Evolutionary conservation across 30 jellyfish, hydroid and myxozoan species (phyloP).

Genomic region (Aurelia sp.): DNA sequence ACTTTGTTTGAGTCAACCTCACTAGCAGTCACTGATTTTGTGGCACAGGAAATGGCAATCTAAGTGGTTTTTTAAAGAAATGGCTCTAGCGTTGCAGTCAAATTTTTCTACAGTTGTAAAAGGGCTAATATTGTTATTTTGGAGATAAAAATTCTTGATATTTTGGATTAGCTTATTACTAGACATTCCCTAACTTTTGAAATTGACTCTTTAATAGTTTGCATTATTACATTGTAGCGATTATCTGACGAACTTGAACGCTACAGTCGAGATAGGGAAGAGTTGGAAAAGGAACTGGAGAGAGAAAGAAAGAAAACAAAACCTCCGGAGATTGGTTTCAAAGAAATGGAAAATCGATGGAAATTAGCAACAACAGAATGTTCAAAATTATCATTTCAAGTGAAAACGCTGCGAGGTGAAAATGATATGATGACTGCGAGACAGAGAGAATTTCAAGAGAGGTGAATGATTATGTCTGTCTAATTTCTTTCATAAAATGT

Average conservation of each 20-base stretch:
- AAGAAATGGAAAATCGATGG: conserved; percentile 79
- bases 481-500: too few species aligned
- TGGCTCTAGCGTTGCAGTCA: too few species aligned
- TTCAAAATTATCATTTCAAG: conserved; percentile 79
- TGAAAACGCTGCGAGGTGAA: conserved; percentile 84
- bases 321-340: conserved; percentile 47
- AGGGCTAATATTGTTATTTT: too few species aligned
- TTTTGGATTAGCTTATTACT: too few species aligned
- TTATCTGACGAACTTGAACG: conserved; percentile 73
- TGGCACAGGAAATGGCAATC: too few species aligned
- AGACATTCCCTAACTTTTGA: too few species aligned
- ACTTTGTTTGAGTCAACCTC: too few species aligned
- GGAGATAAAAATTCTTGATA: too few species aligned
- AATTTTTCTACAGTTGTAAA: too few species aligned
- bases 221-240: conserved; percentile 16
- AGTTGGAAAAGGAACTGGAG: conserved; percentile 44
- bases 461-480: conserved; percentile 21
- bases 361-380: conserved; percentile 79
- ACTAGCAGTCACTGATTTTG: too few species aligned
- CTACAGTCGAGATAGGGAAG: conserved; percentile 35
- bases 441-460: conserved; percentile 79
- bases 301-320: conserved; percentile 39
- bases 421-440: conserved; percentile 83
- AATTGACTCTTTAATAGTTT: too few species aligned
- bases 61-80: too few species aligned